Evolutionary conservation across 2,888 invertebrate species (phyloP), one percentile per base, ranked within the genome.

Genomic region (Stenodera caucasica): DNA sequence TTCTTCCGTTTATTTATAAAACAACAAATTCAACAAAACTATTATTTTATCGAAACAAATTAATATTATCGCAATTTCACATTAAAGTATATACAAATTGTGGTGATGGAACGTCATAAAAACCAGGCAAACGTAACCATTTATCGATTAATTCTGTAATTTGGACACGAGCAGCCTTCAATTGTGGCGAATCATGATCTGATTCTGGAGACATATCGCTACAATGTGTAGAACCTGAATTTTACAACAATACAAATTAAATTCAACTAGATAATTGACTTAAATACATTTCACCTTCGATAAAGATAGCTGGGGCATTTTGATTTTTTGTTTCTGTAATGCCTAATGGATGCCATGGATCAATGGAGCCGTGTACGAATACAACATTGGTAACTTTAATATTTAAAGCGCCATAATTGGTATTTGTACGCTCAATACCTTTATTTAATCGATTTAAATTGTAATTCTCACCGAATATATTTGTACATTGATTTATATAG

Each of bases 151-250:
- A 81, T 57, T 82, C 72, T 32, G 82, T 81, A 69, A 93, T 86
- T 75, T 86, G 80, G 29, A 84, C 77, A 57, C 95, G 85, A 0
- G 94, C 94, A 50, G 82, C 82, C 32, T 82, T 83, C 61, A 96
- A 81, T 57, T 88, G 84, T 0, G 87, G 86, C 4, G 84, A 81
- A 80, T 96, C 96, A 0, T 81, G 77, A 0, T 83, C 81, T 7
- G 85, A 81, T 6, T 87, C 81, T 30, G 95, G 94, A 77, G 95
- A 96, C 93, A 96, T 93, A 76, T 95, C 91, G 0, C 96, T 95
- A 80, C 96, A 96, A 78, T 96, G 96, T 7, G 96, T 95, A n/a
- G 95, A 93, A 40, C 94, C 94, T 92, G 74, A 2, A 81, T n/a
- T n/a, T n/a, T n/a, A n/a, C n/a, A n/a, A 77, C 12, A 55, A 52